Conservation (phyloP, 2,888 invertebrate species). For the Polietes domitor region DNA sequence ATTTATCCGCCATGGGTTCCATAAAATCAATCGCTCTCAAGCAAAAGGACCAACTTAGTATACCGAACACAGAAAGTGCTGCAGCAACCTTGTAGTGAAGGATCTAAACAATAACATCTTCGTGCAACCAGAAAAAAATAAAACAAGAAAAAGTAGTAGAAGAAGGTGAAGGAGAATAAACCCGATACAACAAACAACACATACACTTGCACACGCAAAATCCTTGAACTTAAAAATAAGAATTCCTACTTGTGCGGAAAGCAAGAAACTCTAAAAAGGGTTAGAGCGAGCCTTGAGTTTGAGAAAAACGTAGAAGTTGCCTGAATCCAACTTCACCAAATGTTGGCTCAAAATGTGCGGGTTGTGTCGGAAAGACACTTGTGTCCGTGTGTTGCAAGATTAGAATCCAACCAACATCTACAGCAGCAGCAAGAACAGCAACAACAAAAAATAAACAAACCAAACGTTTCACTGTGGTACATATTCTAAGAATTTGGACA, state of each 20-base stretch:
- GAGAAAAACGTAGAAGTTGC: slow-evolving; percentile 60
- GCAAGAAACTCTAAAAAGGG: slow-evolving; percentile 68
- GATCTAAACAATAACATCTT: background rate
- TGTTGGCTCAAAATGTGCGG: slow-evolving; percentile 68
- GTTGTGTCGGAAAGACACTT: slow-evolving; percentile 68
- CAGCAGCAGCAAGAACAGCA: background rate
- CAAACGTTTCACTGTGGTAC: background rate
- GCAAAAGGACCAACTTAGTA: background rate
- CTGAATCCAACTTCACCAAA: slow-evolving; percentile 55
- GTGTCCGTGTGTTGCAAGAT: slow-evolving; percentile 30
- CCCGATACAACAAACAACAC: background rate
- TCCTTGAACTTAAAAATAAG: slow-evolving; percentile 6
- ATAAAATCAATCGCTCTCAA: no score
- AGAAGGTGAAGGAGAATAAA: background rate
- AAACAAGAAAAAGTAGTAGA: background rate
- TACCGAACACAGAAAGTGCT: background rate
- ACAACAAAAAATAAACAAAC: background rate
- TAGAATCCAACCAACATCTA: slow-evolving; percentile 8
- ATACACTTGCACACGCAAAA: background rate
- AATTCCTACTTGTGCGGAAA: background rate
- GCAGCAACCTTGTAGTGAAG: background rate
- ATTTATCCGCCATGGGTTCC: no score
- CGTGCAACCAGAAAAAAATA: no score
- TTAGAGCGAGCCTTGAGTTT: slow-evolving; percentile 64
- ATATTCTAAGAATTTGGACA: no score